Percentiles rank a stretch among this genome's conserved stretches.
Evolutionary conservation across 2,113 vertebrate species (phyloP).

Genomic region (Ploceus nigricollis): DNA sequence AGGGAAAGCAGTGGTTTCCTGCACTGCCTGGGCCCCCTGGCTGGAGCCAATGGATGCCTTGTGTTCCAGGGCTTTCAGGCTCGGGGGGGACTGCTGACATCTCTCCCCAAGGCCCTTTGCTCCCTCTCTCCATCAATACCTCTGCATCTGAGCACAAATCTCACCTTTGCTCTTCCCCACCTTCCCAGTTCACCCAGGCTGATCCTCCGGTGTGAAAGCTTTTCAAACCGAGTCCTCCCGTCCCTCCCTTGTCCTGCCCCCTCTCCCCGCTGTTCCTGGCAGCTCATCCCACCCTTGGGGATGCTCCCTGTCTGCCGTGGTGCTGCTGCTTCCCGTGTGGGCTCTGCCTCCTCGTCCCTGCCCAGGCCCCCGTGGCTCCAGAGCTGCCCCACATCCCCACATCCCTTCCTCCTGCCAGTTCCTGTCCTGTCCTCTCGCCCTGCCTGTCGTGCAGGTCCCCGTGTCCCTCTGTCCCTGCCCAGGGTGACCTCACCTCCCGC

Average conservation of each 20-base stretch:
- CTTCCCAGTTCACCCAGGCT: neutral
- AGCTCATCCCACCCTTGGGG: neutral
- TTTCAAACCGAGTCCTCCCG: accelerated
- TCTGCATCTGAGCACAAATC: neutral
- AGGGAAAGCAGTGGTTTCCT: neutral
- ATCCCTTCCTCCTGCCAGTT: accelerated
- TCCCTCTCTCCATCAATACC: neutral
- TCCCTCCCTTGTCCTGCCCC: neutral
- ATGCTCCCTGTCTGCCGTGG: accelerated
- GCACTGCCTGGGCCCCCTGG: neutral
- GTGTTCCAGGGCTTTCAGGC: neutral
- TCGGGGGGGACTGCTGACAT: accelerated
- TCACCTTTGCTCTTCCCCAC: neutral
- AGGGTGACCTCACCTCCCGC: neutral
- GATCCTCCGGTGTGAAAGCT: neutral
- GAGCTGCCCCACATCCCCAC: neutral
- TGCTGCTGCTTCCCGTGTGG: accelerated
- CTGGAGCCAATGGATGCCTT: no score
- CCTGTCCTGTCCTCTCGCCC: neutral
- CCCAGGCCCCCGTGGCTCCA: neutral
- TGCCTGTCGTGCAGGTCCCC: neutral
- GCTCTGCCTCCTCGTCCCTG: neutral
- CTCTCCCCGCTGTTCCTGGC: neutral
- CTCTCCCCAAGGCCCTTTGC: accelerated
- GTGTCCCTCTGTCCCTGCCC: neutral